Evolutionary conservation across 1,140 invertebrate species (phyloP), one percentile per base, ranked within the genome.

Genomic region (Lepidurus couesii): DNA sequence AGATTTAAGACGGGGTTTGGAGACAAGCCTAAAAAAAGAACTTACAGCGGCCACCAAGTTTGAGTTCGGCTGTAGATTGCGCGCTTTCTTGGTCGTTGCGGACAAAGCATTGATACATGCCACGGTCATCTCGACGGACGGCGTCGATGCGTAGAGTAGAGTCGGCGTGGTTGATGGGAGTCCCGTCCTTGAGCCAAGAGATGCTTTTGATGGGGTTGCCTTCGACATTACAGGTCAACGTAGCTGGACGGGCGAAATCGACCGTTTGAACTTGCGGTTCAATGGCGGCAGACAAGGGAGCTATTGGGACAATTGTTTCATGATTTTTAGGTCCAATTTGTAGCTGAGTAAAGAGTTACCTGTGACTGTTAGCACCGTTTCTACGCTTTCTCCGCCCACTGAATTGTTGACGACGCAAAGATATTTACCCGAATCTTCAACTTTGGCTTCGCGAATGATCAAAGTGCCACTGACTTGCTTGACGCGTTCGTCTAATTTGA

Each of bases 71-170:
- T 75, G 93, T 95, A 1, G 93, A 93, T 83, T 97, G 95, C 1
- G 94, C 94, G 82, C 92, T 95, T 86, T 97, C 95, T 84, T 96
- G 93, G 83, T 97, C 95, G 84, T 97, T 97, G 74, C 93, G 88
- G 44, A 96, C 93, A 83, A 98, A 95, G 84, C 96, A 98, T 83
- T 98, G 96, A 84, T 98, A 98, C 95, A 98, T 98, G 84, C 96
- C 96, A 84, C 95, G 95, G 84, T 98, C 95, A 86, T 96, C 93
- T 82, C 97, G 94, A 84, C 94, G 92, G 0, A 98, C 95, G 6
- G 92, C 91, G 81, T 94, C 92, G 82, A 98, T 96, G 77, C 92
- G 90, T 21, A 97, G 85, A 73, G 92, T 88, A 0, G 91, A 88
- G 80, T 94, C 93, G 80, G 92, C 91, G 82, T 92, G 90, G 76